Base-by-base conservation (phyloP, 2,888 invertebrate genomes). In the Ferdinandea cuprea region DNA sequence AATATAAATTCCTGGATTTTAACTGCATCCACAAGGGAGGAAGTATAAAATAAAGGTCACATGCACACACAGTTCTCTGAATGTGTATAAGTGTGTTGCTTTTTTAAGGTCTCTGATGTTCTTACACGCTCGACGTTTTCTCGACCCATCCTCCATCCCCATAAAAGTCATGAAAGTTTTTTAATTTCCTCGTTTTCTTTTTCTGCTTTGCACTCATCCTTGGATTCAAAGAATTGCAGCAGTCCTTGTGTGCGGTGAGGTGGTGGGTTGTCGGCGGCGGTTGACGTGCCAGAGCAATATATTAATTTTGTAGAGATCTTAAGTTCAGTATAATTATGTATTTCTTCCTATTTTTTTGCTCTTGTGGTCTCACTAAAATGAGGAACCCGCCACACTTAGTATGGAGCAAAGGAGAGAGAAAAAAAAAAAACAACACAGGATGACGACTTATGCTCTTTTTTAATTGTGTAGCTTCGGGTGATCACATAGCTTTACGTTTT, bases 131-230 rank as follows among this genome's bases (percentile, higher is more conserved):
- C 58, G 69, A 46, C 66, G 46, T 68, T 65, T 65, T 74, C 73
- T 44, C 37, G 69, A 77, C 44, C n/a, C n/a, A n/a, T n/a, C n/a
- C n/a, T n/a, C n/a, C n/a, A n/a, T 68, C 58, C 32, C 72, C 73
- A 78, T 83, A 83, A 83, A 83, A 83, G 78, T 78, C 83, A 72
- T 72, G 68, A 83, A 83, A 83, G 83, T 83, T 83, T 83, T 83
- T 83, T 83, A 83, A 83, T 83, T 83, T 83, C 73, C 83, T 78
- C 68, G 66, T 66, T 73, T 68, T 48, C n/a, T 8, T 19, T 40
- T 40, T 37, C 28, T 44, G 8, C n/a, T 11, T 17, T 46, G 8
- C 35, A 65, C 73, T 68, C 61, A 73, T 79, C 61, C 80, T 73
- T 73, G 61, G 59, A 66, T 35, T 61, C 65, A 56, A 80, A 76